Evolutionary conservation across 2,113 vertebrate genomes (phyloP).

Genomic region (Taurulus bubalis): DNA sequence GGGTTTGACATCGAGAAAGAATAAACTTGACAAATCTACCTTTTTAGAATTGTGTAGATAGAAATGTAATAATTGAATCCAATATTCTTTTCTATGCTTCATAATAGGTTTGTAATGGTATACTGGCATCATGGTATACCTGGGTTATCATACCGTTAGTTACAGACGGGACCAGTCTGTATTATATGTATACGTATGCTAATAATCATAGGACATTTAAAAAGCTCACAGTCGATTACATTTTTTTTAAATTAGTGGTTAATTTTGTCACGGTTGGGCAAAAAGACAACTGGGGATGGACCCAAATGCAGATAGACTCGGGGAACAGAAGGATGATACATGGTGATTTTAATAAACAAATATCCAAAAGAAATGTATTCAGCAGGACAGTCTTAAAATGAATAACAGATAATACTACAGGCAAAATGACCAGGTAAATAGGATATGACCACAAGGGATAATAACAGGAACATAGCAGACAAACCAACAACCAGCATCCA

Average conservation of each 20-base stretch:
- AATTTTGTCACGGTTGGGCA: too few relatives aligned
- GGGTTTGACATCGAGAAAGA: conserved; percentile 13
- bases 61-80: background rate
- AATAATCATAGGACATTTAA: background rate
- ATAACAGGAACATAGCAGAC: background rate
- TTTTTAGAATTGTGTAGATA: background rate
- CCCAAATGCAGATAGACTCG: too few relatives aligned
- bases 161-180: background rate
- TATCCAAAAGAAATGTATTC: too few relatives aligned
- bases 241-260: background rate
- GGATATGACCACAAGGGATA: too few relatives aligned
- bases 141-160: background rate
- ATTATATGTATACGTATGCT: background rate
- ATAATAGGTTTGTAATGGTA: background rate
- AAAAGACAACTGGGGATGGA: too few relatives aligned
- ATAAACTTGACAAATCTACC: background rate
- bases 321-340: background rate
- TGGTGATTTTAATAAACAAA: too few relatives aligned
- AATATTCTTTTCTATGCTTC: background rate
- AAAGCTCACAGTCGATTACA: background rate
- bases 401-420: background rate
- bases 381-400: background rate
- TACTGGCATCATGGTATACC: background rate
- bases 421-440: background rate
- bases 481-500: too few relatives aligned